Percentiles rank a stretch among this genome's conserved stretches.
Conservation (phyloP, 1,140 invertebrate species). For the Drosophila cardini region DNA sequence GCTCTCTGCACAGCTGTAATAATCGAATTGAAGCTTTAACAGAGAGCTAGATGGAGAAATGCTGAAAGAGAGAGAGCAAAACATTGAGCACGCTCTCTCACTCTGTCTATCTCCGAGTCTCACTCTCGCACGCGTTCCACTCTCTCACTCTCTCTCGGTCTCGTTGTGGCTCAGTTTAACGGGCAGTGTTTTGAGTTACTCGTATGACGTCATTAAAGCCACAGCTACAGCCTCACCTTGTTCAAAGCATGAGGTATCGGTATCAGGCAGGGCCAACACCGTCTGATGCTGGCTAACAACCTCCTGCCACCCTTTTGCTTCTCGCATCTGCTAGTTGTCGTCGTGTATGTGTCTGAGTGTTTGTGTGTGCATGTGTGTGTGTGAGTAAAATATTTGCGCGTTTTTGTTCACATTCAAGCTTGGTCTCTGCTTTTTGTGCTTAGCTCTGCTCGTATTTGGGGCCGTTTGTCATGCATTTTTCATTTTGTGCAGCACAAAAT, state of each 20-base stretch:
- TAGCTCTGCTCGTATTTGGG: constrained; percentile 51
- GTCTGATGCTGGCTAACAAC: constrained; percentile 15
- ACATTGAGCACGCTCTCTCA: constrained; percentile 9
- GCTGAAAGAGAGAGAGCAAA: background rate
- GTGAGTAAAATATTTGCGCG: constrained; percentile 75
- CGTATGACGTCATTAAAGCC: constrained; percentile 76
- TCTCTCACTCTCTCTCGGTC: background rate
- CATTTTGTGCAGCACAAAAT: constrained; percentile 66
- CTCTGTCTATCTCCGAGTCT: constrained; percentile 9
- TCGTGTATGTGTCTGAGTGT: constrained; percentile 29
- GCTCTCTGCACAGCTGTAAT: constrained; percentile 10
- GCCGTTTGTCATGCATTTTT: constrained; percentile 80
- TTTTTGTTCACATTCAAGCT: constrained; percentile 62
- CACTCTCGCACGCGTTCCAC: background rate
- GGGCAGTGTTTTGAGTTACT: constrained; percentile 67
- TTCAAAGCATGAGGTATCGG: constrained; percentile 63
- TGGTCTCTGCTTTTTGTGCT: constrained; percentile 5
- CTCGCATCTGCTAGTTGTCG: constrained; percentile 69
- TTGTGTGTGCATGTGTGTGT: constrained; percentile 35
- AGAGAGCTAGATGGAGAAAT: constrained; percentile 1
- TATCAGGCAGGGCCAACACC: constrained; percentile 39
- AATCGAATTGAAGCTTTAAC: constrained; percentile 8
- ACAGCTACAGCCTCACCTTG: constrained; percentile 72
- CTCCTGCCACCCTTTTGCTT: background rate
- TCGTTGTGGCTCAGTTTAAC: constrained; percentile 49